Evolutionary conservation across 2,888 invertebrate species (phyloP).

Genomic region (Clanis bilineata): DNA sequence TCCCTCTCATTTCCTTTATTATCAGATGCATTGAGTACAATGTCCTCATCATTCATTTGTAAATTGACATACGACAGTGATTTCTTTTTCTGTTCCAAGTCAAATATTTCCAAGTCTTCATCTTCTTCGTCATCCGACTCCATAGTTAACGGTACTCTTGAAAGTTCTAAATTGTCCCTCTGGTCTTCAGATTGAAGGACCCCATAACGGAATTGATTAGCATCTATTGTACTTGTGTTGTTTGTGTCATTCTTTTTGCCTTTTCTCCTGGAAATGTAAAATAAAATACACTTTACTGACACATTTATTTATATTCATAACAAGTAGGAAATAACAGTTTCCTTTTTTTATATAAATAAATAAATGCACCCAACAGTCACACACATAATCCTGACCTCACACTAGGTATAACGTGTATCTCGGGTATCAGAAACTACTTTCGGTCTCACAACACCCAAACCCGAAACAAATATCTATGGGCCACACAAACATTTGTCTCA

Average conservation of each 20-base stretch:
- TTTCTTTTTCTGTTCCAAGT: conserved; percentile 71
- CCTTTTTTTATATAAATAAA: no score
- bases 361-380: no score
- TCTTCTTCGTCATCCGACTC: conserved; percentile 78
- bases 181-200: conserved; percentile 73
- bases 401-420: no score
- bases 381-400: no score
- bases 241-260: conserved; percentile 55
- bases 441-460: no score
- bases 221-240: conserved; percentile 55
- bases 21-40: conserved; percentile 53
- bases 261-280: conserved; percentile 58
- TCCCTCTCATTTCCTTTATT: conserved; percentile 49
- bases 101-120: conserved; percentile 76
- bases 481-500: no score
- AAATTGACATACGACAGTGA: conserved; percentile 72
- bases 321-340: no score
- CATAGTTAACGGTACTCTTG: conserved; percentile 71
- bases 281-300: no score
- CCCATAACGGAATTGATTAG: conserved; percentile 76
- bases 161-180: conserved; percentile 68
- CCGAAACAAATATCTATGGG: no score
- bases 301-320: no score
- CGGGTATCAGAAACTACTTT: no score
- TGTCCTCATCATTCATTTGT: conserved; percentile 65